phyloP scores from a whole-genome alignment of 2,888 invertebrate species.

The Netelia virgata region DNA sequence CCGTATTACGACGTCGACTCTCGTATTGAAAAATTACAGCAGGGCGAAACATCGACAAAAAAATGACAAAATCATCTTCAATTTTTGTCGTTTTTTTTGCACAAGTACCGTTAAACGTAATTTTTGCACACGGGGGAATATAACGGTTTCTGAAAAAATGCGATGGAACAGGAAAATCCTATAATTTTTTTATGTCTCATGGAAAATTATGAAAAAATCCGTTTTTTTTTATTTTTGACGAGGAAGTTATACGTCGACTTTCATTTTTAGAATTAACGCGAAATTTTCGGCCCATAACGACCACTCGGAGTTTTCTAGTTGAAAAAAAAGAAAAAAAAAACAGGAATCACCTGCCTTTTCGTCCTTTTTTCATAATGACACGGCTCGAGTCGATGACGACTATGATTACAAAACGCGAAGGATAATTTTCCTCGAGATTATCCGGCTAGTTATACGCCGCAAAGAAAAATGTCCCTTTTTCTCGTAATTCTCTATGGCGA shows the following conservation, averaged over 20 bases:
- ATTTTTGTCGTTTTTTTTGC: too few relatives aligned
- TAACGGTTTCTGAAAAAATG: neutral
- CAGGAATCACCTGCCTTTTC: conserved; percentile 54
- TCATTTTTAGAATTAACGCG: neutral
- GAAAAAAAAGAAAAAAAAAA: neutral
- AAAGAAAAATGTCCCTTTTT: conserved; percentile 54
- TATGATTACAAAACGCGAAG: conserved; percentile 48
- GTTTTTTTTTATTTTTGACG: too few relatives aligned
- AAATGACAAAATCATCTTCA: neutral
- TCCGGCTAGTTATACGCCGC: conserved; percentile 54
- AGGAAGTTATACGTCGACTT: neutral
- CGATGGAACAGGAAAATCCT: neutral
- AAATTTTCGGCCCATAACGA: neutral
- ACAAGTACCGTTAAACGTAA: too few relatives aligned
- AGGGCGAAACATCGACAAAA: conserved; percentile 2
- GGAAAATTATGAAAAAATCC: too few relatives aligned
- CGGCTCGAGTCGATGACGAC: conserved; percentile 20
- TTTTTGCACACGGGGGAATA: neutral
- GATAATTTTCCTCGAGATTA: conserved; percentile 61
- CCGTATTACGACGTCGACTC: conserved; percentile 36
- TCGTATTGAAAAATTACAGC: conserved; percentile 44
- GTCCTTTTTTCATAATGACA: conserved; percentile 55
- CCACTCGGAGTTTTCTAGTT: neutral
- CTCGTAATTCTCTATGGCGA: conserved; percentile 7
- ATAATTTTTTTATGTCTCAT: neutral